Evolutionary conservation across 1,140 invertebrate genomes (phyloP).

Genomic region (Dufourea novaeangliae): DNA sequence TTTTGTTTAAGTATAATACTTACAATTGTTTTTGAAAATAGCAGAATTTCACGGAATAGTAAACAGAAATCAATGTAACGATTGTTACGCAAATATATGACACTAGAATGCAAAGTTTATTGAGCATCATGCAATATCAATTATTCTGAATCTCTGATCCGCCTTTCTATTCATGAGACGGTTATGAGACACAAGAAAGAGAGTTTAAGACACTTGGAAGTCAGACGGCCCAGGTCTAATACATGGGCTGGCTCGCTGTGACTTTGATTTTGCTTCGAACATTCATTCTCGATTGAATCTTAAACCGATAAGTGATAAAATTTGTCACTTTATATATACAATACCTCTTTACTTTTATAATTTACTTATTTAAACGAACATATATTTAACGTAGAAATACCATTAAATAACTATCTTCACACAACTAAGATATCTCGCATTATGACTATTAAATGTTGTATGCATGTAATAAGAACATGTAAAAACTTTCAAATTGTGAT

Average conservation of each 20-base stretch:
- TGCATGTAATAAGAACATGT: constrained; percentile 77
- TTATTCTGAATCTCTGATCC: constrained; percentile 65
- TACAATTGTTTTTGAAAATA: constrained; percentile 21
- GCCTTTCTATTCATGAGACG: constrained; percentile 71
- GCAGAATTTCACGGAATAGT: constrained; percentile 23
- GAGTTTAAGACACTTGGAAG: constrained; percentile 79
- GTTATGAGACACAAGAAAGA: constrained; percentile 69
- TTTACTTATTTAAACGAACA: constrained; percentile 71
- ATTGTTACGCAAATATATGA: constrained; percentile 24
- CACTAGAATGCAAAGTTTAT: constrained; percentile 45
- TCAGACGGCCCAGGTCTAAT: constrained; percentile 69
- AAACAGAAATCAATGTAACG: constrained; percentile 19
- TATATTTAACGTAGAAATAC: constrained; percentile 68
- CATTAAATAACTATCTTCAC: constrained; percentile 73
- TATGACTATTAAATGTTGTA: constrained; percentile 66
- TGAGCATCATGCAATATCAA: constrained; percentile 54
- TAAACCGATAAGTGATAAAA: constrained; percentile 71
- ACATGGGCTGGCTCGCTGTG: constrained; percentile 66
- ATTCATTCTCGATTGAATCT: constrained; percentile 73
- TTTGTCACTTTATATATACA: constrained; percentile 74
- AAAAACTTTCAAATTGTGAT: constrained; percentile 78
- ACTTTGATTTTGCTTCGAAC: constrained; percentile 77
- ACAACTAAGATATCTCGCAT: constrained; percentile 67
- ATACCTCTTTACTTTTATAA: constrained; percentile 72
- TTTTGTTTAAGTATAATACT: constrained; percentile 22